A percentile compares a stretch with the other conserved stretches of the same genome.
These are phyloP conservation scores for Ligdia adustata DNA, from an alignment of 2,888 invertebrate genomes.

Conservation along the genomic window DNA sequence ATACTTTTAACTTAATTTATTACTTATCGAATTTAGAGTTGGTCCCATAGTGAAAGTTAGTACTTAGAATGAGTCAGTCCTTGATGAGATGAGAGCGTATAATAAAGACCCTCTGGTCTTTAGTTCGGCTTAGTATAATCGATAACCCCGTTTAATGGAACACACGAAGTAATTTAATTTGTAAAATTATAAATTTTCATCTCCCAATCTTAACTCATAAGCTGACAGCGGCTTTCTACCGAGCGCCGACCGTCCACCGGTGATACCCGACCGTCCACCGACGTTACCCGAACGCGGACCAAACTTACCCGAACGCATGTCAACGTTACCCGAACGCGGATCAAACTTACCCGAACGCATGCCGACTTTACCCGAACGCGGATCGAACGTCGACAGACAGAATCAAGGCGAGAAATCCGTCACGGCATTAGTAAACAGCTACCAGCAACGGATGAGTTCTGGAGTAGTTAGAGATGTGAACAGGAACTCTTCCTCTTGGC, in stretches of 20 bases:
- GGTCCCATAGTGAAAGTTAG: too few relatives aligned
- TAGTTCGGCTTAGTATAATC: too few relatives aligned
- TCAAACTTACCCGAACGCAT: constrained; percentile 46
- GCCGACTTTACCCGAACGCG: constrained; percentile 27
- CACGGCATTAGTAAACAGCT: constrained; percentile 71
- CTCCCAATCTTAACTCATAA: constrained; percentile 14
- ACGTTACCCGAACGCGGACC: constrained; percentile 54
- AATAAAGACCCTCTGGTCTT: too few relatives aligned
- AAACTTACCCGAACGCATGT: constrained; percentile 49
- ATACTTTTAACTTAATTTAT: too few relatives aligned
- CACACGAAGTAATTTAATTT: too few relatives aligned
- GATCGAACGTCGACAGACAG: constrained; percentile 7
- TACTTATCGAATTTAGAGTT: too few relatives aligned
- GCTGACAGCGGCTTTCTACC: constrained; percentile 54
- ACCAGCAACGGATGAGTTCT: constrained; percentile 64
- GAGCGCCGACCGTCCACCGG: constrained; percentile 51
- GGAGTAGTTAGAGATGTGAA: constrained; percentile 51
- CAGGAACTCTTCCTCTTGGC: constrained; percentile 42
- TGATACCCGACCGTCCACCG: constrained; percentile 49
- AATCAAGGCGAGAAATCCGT: too few relatives aligned
- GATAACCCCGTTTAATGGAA: too few relatives aligned
- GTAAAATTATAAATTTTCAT: too few relatives aligned
- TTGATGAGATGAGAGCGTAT: too few relatives aligned
- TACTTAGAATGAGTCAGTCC: too few relatives aligned
- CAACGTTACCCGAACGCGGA: constrained; percentile 51